Conservation (phyloP, 2,797 vertebrate species). For the Cottoperca gobio region DNA sequence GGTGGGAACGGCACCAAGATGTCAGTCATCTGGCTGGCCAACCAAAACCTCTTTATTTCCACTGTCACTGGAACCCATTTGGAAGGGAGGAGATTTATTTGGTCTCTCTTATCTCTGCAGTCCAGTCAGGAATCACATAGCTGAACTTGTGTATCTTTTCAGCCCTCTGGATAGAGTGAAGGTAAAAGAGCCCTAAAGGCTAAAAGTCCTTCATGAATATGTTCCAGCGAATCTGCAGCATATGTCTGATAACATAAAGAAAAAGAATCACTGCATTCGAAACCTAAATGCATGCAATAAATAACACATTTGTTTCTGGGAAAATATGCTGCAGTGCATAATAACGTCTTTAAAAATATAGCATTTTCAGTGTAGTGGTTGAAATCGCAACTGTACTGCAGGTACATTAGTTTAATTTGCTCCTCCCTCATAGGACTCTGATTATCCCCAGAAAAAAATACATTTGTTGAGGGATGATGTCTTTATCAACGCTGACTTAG, state of each 20-base stretch:
- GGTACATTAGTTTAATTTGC: constrained; percentile 11
- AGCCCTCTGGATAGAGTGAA: constrained; percentile 65
- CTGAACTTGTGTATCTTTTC: constrained; percentile 81
- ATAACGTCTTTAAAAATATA: constrained; percentile 15
- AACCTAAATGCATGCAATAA: constrained; percentile 52
- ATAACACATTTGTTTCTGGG: constrained; percentile 46
- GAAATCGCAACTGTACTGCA: constrained; percentile 7
- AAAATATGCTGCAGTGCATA: constrained; percentile 30
- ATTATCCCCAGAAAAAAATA: not conserved
- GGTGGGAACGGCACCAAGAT: constrained; percentile 77
- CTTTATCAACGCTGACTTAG: constrained; percentile 7
- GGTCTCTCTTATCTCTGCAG: constrained; percentile 84
- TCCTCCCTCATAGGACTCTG: not conserved
- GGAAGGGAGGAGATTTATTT: constrained; percentile 85
- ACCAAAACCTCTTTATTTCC: constrained; percentile 86
- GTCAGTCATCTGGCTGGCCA: constrained; percentile 83
- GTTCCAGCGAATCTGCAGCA: constrained; percentile 59
- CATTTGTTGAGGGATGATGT: constrained; percentile 18
- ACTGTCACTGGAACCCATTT: constrained; percentile 86
- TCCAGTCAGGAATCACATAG: constrained; percentile 83
- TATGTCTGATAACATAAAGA: constrained; percentile 57
- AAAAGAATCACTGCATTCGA: constrained; percentile 33
- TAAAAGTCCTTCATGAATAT: constrained; percentile 71
- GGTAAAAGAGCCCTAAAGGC: constrained; percentile 63
- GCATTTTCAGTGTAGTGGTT: constrained; percentile 8